Evolutionary conservation across 2,113 vertebrate species (phyloP), one percentile per base, ranked within the genome.

Genomic region (Amphiprion percula): DNA sequence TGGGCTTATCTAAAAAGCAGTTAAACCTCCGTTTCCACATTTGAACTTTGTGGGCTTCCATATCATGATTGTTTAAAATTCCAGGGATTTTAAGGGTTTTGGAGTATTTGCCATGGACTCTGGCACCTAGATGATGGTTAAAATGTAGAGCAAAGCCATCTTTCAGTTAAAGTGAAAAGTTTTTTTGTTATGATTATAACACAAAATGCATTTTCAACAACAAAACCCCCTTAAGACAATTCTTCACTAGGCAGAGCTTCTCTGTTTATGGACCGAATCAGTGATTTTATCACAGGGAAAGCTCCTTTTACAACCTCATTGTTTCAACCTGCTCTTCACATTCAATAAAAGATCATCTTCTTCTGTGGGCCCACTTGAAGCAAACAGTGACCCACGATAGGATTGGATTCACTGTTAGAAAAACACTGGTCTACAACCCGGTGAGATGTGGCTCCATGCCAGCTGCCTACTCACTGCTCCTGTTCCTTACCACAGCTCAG

Each of bases 401-500:
- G 56, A 64, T 61, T 65, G 74, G 50, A 80, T 62, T 74, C 65
- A 72, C 71, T 70, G 72, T 78, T 77, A 84, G 72, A 87, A 85
- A 86, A 90, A 84, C 80, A 73, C 47, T 81, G 67, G 53, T 85
- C 72, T 79, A 66, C 30, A 49, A 87, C 74, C 67, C 71, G 55
- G 55, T 83, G 85, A 64, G 65, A 86, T 33, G 62, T 83, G 83
- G 84, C 82, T 80, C 12, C 1, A 47, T 80, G 81, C 83, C 85
- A 89, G 77, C 81, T 77, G 69, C 83, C 80, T 69, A 64, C 71
- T 86, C 80, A 70, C 9, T 62, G 72, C 79, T 79, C 71, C 68
- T 80, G 80, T 79, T 85, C 56, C 72, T 78, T 73, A 82, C 76
- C 67, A 74, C 64, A 72, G 80, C 75, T 68, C 37, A 74, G 54